Percentiles rank a stretch among this genome's conserved stretches.
These are phyloP conservation scores for Linnaemya tessellans DNA, from an alignment of 2,888 invertebrate species.

Conservation along the genomic window DNA sequence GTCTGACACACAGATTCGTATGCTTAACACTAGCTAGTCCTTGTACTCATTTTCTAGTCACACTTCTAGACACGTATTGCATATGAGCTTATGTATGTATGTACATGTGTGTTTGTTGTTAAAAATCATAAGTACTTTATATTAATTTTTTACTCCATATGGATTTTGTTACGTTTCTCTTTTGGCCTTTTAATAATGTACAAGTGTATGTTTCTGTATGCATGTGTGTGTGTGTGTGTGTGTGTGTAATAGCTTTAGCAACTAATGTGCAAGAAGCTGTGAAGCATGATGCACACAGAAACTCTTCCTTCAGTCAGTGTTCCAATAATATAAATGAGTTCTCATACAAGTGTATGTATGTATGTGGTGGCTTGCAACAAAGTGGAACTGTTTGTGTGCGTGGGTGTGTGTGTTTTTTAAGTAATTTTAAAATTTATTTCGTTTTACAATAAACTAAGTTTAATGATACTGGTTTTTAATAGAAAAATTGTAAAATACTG, in stretches of 20 bases:
- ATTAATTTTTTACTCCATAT: slow-evolving; percentile 32
- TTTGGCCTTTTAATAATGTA: not conserved
- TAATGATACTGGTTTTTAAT: slow-evolving; percentile 12
- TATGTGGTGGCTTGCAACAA: not conserved
- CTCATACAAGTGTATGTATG: slow-evolving; percentile 5
- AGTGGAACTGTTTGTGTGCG: slow-evolving; percentile 5
- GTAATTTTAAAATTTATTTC: slow-evolving; percentile 54
- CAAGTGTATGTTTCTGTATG: too few species aligned
- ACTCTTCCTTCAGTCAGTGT: slow-evolving; percentile 39
- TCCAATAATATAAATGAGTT: slow-evolving; percentile 58
- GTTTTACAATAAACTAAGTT: slow-evolving; percentile 24
- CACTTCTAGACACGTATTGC: slow-evolving; percentile 25
- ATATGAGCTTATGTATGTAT: not conserved
- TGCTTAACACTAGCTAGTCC: not conserved
- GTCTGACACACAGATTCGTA: not conserved
- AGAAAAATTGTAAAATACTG: too few species aligned
- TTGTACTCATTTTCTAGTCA: slow-evolving; percentile 9
- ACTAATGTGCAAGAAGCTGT: slow-evolving; percentile 72
- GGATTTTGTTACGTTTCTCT: slow-evolving; percentile 40
- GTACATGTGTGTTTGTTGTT: not conserved
- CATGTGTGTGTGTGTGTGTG: slow-evolving; percentile 5
- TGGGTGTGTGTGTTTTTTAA: slow-evolving; percentile 27
- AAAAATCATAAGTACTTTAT: slow-evolving; percentile 65
- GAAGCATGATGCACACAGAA: slow-evolving; percentile 68
- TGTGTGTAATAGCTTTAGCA: slow-evolving; percentile 56